Conservation (phyloP, 1,140 invertebrate species). For the Panagrolaimus sp. region DNA sequence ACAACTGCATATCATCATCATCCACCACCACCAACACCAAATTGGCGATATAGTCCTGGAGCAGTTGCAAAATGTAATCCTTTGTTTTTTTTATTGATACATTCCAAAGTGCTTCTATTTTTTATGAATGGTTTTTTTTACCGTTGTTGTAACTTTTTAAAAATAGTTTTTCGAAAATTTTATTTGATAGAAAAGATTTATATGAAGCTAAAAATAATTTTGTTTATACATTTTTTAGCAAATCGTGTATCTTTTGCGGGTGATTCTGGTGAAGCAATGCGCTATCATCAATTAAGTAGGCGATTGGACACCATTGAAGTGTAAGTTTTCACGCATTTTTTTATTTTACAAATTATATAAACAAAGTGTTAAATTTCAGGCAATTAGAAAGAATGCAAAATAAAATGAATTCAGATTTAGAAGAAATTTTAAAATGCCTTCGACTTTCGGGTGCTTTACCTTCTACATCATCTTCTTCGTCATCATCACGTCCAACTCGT, state of each 20-base stretch:
- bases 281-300: conserved; percentile 29
- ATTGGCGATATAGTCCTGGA: conserved; percentile 5
- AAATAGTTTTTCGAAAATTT: not conserved
- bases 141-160: not conserved
- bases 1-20: too few species aligned
- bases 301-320: conserved; percentile 38
- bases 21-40: conserved; percentile 13
- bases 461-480: not conserved
- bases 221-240: conserved; percentile 19
- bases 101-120: conserved; percentile 3
- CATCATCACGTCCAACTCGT: not conserved
- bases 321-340: conserved; percentile 21
- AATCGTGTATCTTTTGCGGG: conserved; percentile 18
- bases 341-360: not conserved
- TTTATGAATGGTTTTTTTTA: not conserved
- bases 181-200: too few species aligned
- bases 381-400: conserved; percentile 54
- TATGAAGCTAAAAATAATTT: too few species aligned
- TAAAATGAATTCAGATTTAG: conserved; percentile 52
- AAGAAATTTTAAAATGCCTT: conserved; percentile 37
- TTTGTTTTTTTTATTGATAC: not conserved
- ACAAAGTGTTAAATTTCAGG: conserved; percentile 29
- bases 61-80: conserved; percentile 1
- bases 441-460: not conserved
- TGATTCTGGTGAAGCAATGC: conserved; percentile 21